Percentiles rank a stretch among this genome's conserved stretches.
These are phyloP conservation scores for Maconellicoccus hirsutus DNA, from an alignment of 1,140 invertebrate species.

Conservation along the genomic window DNA sequence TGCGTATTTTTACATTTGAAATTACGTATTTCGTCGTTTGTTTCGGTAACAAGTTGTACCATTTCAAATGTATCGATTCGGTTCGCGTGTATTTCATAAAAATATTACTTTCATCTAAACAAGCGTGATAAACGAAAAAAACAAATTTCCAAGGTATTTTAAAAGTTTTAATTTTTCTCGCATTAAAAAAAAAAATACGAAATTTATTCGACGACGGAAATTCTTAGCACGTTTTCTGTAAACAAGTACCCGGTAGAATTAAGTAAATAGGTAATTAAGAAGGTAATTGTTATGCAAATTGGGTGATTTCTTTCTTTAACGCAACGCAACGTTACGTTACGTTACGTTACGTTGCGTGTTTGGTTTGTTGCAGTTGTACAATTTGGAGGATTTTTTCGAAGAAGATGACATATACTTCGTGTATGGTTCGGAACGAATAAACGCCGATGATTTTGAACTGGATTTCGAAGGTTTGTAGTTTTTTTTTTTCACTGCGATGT, in stretches of 20 bases:
- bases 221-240: too few species aligned
- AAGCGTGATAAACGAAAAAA: too few species aligned
- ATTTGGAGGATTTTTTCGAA: slow-evolving; percentile 76
- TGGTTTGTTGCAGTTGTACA: slow-evolving; percentile 39
- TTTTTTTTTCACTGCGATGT: too few species aligned
- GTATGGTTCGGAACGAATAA: slow-evolving; percentile 75
- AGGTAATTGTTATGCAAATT: not conserved
- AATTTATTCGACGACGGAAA: too few species aligned
- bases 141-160: too few species aligned
- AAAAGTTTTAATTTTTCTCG: too few species aligned
- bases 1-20: not conserved
- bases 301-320: not conserved
- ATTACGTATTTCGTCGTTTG: not conserved
- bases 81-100: not conserved
- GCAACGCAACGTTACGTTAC: too few species aligned
- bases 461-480: slow-evolving; percentile 60
- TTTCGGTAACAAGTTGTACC: slow-evolving; percentile 3
- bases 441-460: slow-evolving; percentile 81
- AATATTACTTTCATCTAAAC: too few species aligned
- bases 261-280: not conserved
- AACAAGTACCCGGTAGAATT: too few species aligned
- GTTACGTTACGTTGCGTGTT: too few species aligned
- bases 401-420: slow-evolving; percentile 82
- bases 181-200: too few species aligned
- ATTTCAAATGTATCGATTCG: not conserved